These are phyloP conservation scores for Cybosia mesomella DNA, from an alignment of 2,888 invertebrate species.

Conservation along the genomic window DNA sequence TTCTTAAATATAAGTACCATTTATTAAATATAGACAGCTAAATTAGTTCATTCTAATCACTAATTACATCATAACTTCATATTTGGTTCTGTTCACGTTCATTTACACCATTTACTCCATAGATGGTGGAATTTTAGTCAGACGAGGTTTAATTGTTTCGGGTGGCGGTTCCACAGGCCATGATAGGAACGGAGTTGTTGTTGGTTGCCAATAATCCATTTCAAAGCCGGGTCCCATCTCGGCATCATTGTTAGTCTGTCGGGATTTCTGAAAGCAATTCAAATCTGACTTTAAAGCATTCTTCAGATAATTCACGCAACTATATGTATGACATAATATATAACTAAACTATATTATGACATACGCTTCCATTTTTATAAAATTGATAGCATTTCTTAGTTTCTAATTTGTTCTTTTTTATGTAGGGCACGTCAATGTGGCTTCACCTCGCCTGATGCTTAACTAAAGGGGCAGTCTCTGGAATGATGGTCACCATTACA, in stretches of 20 bases:
- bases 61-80: not conserved
- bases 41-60: not conserved
- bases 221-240: not conserved
- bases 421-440: too few species aligned
- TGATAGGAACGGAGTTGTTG: slow-evolving; percentile 1
- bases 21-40: not conserved
- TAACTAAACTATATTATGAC: too few species aligned
- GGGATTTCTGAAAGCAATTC: slow-evolving; percentile 7
- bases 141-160: slow-evolving; percentile 7
- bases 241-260: not conserved
- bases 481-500: too few species aligned
- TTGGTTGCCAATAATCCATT: not conserved
- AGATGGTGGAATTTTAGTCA: slow-evolving; percentile 5
- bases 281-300: not conserved
- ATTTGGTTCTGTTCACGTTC: slow-evolving; percentile 1
- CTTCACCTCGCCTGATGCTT: too few species aligned
- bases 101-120: not conserved
- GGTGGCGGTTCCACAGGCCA: slow-evolving; percentile 8
- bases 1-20: slow-evolving; percentile 11
- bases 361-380: too few species aligned
- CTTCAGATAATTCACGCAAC: not conserved
- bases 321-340: too few species aligned
- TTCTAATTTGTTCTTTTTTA: too few species aligned
- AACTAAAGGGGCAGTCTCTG: too few species aligned
- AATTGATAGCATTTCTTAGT: too few species aligned